Evolutionary conservation across 2,113 vertebrate species (phyloP).

Genomic region (Cyprinodon variegatus): DNA sequence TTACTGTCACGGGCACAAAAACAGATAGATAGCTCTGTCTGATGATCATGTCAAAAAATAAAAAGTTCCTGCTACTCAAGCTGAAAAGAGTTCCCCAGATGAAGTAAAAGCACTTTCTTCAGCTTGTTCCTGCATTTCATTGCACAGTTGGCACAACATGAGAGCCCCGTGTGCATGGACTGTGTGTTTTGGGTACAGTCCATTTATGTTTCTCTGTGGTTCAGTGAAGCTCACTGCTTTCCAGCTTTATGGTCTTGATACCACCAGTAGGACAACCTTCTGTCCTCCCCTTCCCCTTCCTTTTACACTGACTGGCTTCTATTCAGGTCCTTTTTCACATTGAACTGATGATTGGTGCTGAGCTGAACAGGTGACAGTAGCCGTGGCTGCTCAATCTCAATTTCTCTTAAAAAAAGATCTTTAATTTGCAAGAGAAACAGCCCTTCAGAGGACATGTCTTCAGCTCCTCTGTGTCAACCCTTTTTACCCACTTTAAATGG

Average conservation of each 20-base stretch:
- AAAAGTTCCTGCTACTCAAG: neutral
- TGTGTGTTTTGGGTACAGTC: constrained; percentile 33
- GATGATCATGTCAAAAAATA: neutral
- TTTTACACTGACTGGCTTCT: neutral
- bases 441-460: constrained; percentile 12
- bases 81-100: neutral
- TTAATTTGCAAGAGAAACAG: constrained; percentile 34
- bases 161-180: constrained; percentile 15
- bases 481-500: neutral
- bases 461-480: neutral
- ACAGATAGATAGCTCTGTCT: neutral
- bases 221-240: constrained; percentile 45
- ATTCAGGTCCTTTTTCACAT: constrained; percentile 20
- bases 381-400: constrained; percentile 47
- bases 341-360: constrained; percentile 59
- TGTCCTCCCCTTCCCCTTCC: constrained; percentile 4
- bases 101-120: neutral
- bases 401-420: constrained; percentile 39
- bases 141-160: constrained; percentile 21
- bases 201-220: constrained; percentile 17
- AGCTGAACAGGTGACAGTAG: constrained; percentile 60
- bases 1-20: no score
- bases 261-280: neutral
- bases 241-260: constrained; percentile 43
- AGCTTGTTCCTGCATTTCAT: neutral